These are phyloP conservation scores for Grapholita molesta DNA, from an alignment of 1,140 invertebrate species.

Conservation along the genomic window DNA sequence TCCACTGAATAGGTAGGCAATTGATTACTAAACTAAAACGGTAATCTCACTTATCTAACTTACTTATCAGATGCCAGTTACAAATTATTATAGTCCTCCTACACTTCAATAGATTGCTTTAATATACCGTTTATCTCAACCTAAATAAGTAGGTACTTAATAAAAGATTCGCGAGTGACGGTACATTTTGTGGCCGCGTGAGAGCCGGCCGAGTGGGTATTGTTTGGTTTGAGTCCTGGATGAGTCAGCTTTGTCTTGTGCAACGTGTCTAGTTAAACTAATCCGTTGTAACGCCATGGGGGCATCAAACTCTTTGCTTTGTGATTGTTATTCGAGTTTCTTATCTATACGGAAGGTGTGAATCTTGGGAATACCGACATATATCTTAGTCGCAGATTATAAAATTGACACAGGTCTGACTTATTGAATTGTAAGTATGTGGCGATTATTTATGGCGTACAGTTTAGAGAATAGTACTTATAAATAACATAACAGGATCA, in stretches of 20 bases:
- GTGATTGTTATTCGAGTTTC: not conserved
- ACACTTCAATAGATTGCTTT: conserved; percentile 13
- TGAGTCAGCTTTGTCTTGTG: conserved; percentile 16
- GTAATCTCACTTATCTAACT: not conserved
- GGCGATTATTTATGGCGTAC: too few species aligned
- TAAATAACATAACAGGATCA: too few species aligned
- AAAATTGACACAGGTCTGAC: too few species aligned
- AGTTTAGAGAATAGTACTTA: too few species aligned
- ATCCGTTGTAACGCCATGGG: conserved; percentile 3
- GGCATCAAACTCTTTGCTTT: conserved; percentile 7
- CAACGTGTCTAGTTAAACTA: conserved; percentile 1
- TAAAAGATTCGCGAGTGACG: conserved; percentile 1
- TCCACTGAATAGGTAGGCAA: not conserved
- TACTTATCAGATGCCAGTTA: conserved; percentile 1
- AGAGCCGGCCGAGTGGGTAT: conserved; percentile 7
- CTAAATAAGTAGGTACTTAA: conserved; percentile 9
- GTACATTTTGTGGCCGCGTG: not conserved
- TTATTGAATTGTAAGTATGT: too few species aligned
- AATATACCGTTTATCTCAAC: conserved; percentile 14
- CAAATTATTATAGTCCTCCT: not conserved
- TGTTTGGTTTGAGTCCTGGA: conserved; percentile 12
- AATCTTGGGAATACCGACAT: not conserved
- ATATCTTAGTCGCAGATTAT: too few species aligned
- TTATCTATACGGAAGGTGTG: not conserved
- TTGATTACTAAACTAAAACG: conserved; percentile 2